phyloP scores from a whole-genome alignment of 2,888 invertebrate species.

The Amitus sp. region DNA sequence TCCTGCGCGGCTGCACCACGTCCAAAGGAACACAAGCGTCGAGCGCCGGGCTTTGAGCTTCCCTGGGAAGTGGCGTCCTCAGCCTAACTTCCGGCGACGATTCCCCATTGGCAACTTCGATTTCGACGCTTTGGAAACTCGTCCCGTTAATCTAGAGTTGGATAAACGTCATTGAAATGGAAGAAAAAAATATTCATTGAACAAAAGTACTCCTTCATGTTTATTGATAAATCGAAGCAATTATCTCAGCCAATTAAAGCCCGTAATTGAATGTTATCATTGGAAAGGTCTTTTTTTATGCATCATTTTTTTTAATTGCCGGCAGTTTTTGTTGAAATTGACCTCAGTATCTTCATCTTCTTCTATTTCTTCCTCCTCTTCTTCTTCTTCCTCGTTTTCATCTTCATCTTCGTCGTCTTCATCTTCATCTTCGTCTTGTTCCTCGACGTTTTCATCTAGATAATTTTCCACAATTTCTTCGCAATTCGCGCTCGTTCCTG shows the following conservation, averaged over 20 bases:
- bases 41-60: conserved; percentile 54
- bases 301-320: too few species aligned
- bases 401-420: conserved; percentile 61
- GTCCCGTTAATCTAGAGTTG: conserved; percentile 60
- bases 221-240: too few species aligned
- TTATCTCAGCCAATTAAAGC: too few species aligned
- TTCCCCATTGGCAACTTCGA: conserved; percentile 33
- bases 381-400: conserved; percentile 58
- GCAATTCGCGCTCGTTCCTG: conserved; percentile 54
- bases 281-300: too few species aligned
- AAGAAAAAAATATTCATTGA: too few species aligned
- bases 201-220: too few species aligned
- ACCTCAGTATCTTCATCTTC: conserved; percentile 11
- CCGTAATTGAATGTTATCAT: too few species aligned
- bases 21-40: conserved; percentile 58
- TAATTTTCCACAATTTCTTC: conserved; percentile 51
- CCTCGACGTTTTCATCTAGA: too few species aligned
- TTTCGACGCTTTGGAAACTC: conserved; percentile 40
- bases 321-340: too few species aligned
- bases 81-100: conserved; percentile 45
- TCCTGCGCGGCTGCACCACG: conserved; percentile 58
- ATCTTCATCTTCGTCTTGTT: conserved; percentile 55
- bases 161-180: too few species aligned
- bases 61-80: conserved; percentile 46
- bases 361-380: conserved; percentile 30